These are phyloP conservation scores for Bubo scandiacus DNA, from an alignment of 2,113 vertebrate species.

Conservation along the genomic window DNA sequence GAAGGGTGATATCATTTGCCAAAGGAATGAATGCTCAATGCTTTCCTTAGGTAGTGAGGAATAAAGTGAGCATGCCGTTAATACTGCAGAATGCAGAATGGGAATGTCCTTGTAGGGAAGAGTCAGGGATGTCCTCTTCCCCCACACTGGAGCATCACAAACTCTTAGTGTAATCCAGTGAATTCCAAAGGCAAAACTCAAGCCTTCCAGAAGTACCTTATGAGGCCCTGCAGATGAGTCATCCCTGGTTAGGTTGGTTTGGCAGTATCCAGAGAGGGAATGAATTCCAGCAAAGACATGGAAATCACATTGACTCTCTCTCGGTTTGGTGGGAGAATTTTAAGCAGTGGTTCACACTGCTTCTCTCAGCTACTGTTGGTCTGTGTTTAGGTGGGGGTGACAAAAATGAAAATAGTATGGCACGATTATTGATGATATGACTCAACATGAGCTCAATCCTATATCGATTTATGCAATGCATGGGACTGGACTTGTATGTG, in stretches of 20 bases:
- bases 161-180: neutral
- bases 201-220: neutral
- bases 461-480: neutral
- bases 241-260: conserved; percentile 22
- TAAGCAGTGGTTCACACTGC: neutral
- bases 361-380: neutral
- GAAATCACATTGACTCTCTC: conserved; percentile 22
- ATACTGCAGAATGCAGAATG: neutral
- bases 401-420: neutral
- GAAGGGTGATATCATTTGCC: neutral
- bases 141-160: neutral
- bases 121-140: neutral
- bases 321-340: neutral
- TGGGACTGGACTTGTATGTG: neutral
- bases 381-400: neutral
- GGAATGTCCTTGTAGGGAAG: neutral
- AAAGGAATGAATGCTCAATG: neutral
- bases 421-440: neutral
- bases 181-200: conserved; percentile 47
- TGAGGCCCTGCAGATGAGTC: conserved; percentile 17
- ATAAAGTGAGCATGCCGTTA: neutral
- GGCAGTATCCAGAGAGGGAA: conserved; percentile 26
- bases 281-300: conserved; percentile 38
- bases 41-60: neutral
- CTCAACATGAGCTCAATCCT: neutral